Percentiles rank a stretch among this genome's conserved stretches.
Conservation (phyloP, 2,797 vertebrate genomes). For the Enteromius fasciolatus region DNA sequence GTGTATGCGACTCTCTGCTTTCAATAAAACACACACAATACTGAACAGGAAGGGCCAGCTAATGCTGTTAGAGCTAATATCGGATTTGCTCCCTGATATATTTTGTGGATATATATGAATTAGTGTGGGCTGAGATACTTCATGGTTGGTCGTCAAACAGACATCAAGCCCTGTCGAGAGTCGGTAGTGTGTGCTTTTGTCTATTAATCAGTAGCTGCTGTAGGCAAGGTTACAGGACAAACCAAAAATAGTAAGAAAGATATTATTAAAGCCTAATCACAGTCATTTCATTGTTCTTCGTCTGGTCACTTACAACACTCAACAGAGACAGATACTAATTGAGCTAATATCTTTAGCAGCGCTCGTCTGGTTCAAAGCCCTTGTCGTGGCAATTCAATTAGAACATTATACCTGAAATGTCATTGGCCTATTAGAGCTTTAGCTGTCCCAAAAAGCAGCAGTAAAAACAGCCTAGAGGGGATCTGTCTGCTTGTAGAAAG, state of each 20-base stretch:
- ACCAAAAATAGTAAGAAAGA: not conserved
- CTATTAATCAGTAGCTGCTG: not conserved
- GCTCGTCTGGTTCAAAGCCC: slow-evolving; percentile 30
- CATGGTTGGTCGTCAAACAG: not conserved
- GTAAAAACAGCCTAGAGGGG: slow-evolving; percentile 48
- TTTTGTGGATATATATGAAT: slow-evolving; percentile 3
- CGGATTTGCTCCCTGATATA: slow-evolving; percentile 12
- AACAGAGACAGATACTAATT: slow-evolving; percentile 41
- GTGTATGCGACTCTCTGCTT: not conserved
- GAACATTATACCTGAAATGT: slow-evolving; percentile 57
- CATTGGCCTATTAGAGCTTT: slow-evolving; percentile 52
- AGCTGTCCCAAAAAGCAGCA: slow-evolving; percentile 17
- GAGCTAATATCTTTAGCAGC: slow-evolving; percentile 56
- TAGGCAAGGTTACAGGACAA: not conserved
- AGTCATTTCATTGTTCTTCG: slow-evolving; percentile 21
- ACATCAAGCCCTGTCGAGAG: not conserved
- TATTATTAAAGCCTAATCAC: not conserved
- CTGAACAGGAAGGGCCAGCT: slow-evolving; percentile 33
- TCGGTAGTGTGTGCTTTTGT: not conserved
- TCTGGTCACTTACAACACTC: slow-evolving; percentile 31
- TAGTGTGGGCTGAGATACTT: not conserved
- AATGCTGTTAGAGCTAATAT: slow-evolving; percentile 7
- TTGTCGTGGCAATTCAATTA: slow-evolving; percentile 54
- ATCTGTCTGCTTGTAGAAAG: slow-evolving; percentile 27
- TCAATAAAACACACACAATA: slow-evolving; percentile 8